Percentiles rank a stretch among this genome's conserved stretches.
Evolutionary conservation across 2,888 invertebrate genomes (phyloP).

Genomic region (Myopa testacea): DNA sequence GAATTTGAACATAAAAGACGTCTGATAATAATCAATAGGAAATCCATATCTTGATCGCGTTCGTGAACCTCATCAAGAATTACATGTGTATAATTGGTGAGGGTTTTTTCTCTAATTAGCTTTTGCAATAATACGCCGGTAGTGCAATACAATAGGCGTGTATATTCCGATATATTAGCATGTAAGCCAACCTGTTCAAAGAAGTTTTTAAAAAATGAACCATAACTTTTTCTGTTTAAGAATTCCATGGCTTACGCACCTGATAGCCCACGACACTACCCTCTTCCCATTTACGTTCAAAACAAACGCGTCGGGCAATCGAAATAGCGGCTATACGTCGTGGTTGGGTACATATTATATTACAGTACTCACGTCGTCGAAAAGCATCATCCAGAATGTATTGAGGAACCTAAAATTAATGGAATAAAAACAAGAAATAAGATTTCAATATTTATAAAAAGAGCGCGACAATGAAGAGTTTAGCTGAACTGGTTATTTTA

Average conservation of each 20-base stretch:
- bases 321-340: constrained; percentile 93
- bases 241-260: constrained; percentile 69
- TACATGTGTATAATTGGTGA: constrained; percentile 87
- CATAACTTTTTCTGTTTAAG: background rate
- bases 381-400: constrained; percentile 87
- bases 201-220: background rate
- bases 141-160: constrained; percentile 86
- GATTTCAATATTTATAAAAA: background rate
- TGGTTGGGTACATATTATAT: constrained; percentile 94
- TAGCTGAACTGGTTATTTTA: too few relatives aligned
- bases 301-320: constrained; percentile 85
- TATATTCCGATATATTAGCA: constrained; percentile 65
- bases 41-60: constrained; percentile 92
- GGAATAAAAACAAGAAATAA: background rate
- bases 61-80: constrained; percentile 96
- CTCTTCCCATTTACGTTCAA: constrained; percentile 84
- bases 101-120: constrained; percentile 75
- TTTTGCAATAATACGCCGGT: constrained; percentile 89
- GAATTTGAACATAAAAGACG: constrained; percentile 78
- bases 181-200: constrained; percentile 57
- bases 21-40: constrained; percentile 84
- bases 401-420: constrained; percentile 78
- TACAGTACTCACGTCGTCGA: constrained; percentile 76
- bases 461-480: too few relatives aligned
- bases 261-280: constrained; percentile 91